phyloP scores from a whole-genome alignment of 1,140 invertebrate species.

The Goniozus legneri region DNA sequence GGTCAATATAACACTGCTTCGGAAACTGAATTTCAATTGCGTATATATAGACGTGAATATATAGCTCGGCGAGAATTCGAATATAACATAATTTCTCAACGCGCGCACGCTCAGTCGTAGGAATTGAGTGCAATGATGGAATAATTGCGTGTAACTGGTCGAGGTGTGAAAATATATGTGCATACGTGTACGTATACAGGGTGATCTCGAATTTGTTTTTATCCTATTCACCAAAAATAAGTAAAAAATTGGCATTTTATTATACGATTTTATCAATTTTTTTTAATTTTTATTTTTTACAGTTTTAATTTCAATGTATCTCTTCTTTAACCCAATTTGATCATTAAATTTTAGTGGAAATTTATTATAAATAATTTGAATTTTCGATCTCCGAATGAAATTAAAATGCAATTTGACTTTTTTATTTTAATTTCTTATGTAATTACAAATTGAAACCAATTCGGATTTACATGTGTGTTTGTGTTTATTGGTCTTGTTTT shows the following conservation, averaged over 20 bases:
- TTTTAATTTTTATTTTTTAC: not conserved
- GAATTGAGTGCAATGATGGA: slow-evolving; percentile 26
- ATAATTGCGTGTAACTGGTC: slow-evolving; percentile 28
- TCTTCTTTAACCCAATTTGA: not conserved
- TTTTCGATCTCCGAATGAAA: too few relatives aligned
- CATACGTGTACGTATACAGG: too few relatives aligned
- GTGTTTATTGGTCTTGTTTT: too few relatives aligned
- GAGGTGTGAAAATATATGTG: too few relatives aligned
- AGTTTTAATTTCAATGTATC: not conserved
- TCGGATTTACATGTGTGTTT: too few relatives aligned
- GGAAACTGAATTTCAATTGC: slow-evolving; percentile 38
- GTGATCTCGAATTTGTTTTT: not conserved
- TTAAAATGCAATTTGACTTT: too few relatives aligned
- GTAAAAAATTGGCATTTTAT: not conserved
- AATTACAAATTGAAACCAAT: too few relatives aligned
- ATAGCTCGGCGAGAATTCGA: slow-evolving; percentile 22
- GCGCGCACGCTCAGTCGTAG: slow-evolving; percentile 12
- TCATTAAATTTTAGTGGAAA: too few relatives aligned
- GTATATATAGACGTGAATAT: slow-evolving; percentile 31
- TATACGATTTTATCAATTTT: not conserved
- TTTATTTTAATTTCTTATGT: too few relatives aligned
- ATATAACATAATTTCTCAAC: slow-evolving; percentile 18
- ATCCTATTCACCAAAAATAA: not conserved
- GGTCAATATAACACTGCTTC: slow-evolving; percentile 6
- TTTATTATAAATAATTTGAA: too few relatives aligned